Base-by-base conservation (phyloP, 2,113 vertebrate species). In the Oryzias woworae region DNA sequence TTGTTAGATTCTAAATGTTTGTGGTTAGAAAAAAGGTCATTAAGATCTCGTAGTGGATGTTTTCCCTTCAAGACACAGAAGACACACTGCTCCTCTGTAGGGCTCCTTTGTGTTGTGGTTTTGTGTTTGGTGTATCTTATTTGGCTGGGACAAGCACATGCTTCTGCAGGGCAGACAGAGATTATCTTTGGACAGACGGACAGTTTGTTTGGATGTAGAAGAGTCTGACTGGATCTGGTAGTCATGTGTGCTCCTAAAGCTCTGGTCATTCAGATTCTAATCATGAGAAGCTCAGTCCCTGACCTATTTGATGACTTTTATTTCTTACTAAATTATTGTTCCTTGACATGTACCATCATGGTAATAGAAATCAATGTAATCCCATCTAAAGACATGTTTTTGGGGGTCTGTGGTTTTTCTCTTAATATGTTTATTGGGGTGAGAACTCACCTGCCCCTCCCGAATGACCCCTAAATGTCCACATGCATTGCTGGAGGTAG, bases 251-350 rank as follows among this genome's bases (percentile, higher is more conserved):
- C 60, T 49, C 71, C 56, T 10, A 0, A 61, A 75, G 77, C 43
- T 80, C 66, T 67, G 82, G 51, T 66, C 7, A 63, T 57, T 71
- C 71, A 69, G 75, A 53, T 62, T 75, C 20, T 45, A 20, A 75
- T 81, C 85, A 81, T 71, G 62, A 58, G 71, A 50, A 12, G 60
- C 66, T 71, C 36, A 73, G 17, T 36, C 58, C 42, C 56, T 59
- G 70, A 75, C 62, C 65, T 17, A 58, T 20, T 50, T 66, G 1
- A 53, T 58, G 22, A 52, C 18, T 17, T 55, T 66, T 52, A 44
- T 20, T 43, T 2, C 7, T 57, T 23, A 59, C 66, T 59, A 22
- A 46, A 46, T 2, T 5, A 51, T 53, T 57, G 20, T 23, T 51
- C 24, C 14, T 22, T 47, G 3, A 53, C 3, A n/a, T 41, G 14